Evolutionary conservation across 1,140 invertebrate genomes (phyloP).

Genomic region (Anastrepha ludens): DNA sequence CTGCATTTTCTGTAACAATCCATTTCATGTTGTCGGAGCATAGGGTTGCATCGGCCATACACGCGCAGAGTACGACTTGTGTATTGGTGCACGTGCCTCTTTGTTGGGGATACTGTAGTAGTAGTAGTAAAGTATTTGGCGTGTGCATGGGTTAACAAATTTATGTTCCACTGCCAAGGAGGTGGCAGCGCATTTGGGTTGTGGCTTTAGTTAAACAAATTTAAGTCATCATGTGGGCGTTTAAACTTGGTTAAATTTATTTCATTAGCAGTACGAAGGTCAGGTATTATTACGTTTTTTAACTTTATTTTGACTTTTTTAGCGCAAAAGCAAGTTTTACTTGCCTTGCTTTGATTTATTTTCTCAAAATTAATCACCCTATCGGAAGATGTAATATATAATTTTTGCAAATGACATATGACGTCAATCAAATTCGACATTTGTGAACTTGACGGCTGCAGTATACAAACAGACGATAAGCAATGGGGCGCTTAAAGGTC

Average conservation of each 20-base stretch:
- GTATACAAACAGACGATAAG: no score
- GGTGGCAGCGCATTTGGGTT: neutral
- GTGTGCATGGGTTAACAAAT: neutral
- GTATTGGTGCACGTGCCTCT: neutral
- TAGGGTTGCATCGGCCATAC: neutral
- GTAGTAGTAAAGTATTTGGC: neutral
- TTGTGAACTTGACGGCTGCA: no score
- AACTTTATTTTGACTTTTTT: no score
- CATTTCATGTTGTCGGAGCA: conserved; percentile 22
- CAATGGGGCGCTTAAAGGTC: no score
- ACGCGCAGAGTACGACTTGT: neutral
- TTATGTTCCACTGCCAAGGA: neutral
- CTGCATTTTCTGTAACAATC: conserved; percentile 30
- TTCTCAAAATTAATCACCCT: no score
- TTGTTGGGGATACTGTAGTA: neutral
- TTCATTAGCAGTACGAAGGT: neutral
- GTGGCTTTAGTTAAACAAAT: neutral
- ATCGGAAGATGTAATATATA: no score
- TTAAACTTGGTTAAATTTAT: conserved; percentile 20
- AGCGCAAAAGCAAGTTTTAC: no score
- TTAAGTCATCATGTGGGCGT: neutral
- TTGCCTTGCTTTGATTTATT: no score
- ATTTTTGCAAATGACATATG: no score
- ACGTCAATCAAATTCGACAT: no score
- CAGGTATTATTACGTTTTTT: neutral